Conservation (phyloP, 2,113 vertebrate genomes). For the Lepus timidus region DNA sequence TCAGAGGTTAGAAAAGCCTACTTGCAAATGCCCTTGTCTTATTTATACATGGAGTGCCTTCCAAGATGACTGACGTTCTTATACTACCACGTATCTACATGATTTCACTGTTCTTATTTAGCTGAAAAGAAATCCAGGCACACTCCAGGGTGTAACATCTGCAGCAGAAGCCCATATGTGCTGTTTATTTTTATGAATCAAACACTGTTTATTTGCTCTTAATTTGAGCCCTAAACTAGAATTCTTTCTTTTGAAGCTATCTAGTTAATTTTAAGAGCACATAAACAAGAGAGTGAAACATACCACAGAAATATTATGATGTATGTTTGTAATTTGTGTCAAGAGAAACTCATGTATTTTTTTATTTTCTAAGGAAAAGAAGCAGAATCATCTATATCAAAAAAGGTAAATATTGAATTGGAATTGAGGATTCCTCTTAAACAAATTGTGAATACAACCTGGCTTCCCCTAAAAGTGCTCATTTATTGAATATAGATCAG, state of each 20-base stretch:
- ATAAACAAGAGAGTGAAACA: slow-evolving; percentile 59
- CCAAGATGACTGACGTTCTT: slow-evolving; percentile 55
- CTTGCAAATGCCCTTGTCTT: slow-evolving; percentile 70
- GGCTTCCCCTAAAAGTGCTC: background rate
- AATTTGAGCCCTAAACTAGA: slow-evolving; percentile 69
- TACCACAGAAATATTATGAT: slow-evolving; percentile 59
- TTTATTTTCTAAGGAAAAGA: background rate
- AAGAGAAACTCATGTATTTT: slow-evolving; percentile 47
- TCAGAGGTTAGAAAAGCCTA: slow-evolving; percentile 59
- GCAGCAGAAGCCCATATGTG: slow-evolving; percentile 61
- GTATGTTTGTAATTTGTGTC: slow-evolving; percentile 36
- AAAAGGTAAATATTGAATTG: background rate
- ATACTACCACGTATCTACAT: slow-evolving; percentile 35
- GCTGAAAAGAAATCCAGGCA: slow-evolving; percentile 75
- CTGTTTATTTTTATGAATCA: slow-evolving; percentile 82
- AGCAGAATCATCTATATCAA: background rate
- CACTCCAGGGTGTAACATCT: slow-evolving; percentile 71
- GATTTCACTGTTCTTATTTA: slow-evolving; percentile 70
- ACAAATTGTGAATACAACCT: background rate
- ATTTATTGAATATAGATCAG: slow-evolving; percentile 37
- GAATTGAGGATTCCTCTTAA: background rate
- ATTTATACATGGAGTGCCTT: slow-evolving; percentile 67
- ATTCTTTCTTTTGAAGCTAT: slow-evolving; percentile 73
- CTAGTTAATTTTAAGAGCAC: slow-evolving; percentile 73
- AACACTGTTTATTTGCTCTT: slow-evolving; percentile 67